phyloP scores from a whole-genome alignment of 2,888 invertebrate genomes.

The Scaptomyza parva region DNA sequence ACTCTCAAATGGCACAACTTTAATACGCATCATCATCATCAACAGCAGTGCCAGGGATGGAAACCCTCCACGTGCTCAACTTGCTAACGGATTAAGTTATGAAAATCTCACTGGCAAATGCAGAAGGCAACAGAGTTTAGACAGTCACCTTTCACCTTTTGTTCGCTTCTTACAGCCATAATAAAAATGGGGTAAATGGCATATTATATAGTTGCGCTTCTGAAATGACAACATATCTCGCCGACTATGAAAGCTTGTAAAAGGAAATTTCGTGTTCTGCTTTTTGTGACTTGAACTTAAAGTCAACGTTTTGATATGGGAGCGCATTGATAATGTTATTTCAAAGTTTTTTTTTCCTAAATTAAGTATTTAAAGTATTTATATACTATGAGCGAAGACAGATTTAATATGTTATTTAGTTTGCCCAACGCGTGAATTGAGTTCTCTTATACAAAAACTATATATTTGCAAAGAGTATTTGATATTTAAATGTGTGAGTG shows the following conservation, averaged over 20 bases:
- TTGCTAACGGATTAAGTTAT: conserved; percentile 43
- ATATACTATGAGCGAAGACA: background rate
- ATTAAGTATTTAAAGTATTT: background rate
- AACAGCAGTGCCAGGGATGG: conserved; percentile 26
- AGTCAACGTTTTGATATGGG: too few species aligned
- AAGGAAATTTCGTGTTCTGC: background rate
- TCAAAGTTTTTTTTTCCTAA: too few species aligned
- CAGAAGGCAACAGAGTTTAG: conserved; percentile 37
- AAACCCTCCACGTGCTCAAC: conserved; percentile 7
- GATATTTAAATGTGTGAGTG: background rate
- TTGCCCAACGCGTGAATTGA: background rate
- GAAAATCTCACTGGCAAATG: conserved; percentile 27
- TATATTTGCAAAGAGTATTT: conserved; percentile 2
- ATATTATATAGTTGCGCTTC: conserved; percentile 12
- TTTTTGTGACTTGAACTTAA: too few species aligned
- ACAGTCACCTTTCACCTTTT: conserved; percentile 50
- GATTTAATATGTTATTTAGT: background rate
- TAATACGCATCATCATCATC: conserved; percentile 38
- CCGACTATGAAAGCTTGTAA: background rate
- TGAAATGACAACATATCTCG: background rate
- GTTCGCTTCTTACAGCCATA: conserved; percentile 28
- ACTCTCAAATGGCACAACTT: conserved; percentile 53
- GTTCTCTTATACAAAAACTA: background rate
- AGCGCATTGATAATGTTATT: too few species aligned
- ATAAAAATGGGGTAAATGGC: conserved; percentile 16